phyloP scores from a whole-genome alignment of 2,113 vertebrate species.

The Muntiacus muntjak region DNA sequence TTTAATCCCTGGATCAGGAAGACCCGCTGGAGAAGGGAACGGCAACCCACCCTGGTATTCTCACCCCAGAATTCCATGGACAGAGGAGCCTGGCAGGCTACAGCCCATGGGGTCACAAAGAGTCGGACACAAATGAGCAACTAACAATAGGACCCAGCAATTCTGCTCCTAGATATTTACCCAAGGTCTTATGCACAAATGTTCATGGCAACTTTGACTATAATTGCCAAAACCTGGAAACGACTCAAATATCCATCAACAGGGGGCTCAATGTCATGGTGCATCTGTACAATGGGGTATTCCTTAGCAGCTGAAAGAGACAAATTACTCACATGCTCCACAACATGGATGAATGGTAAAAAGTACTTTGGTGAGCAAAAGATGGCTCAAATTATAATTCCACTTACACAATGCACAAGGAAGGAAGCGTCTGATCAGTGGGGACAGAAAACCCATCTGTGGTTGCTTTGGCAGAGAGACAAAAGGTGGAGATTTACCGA shows the following conservation, averaged over 20 bases:
- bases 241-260: rapidly evolving
- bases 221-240: not conserved
- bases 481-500: rapidly evolving
- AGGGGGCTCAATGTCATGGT: rapidly evolving
- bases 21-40: not conserved
- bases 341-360: rapidly evolving
- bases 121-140: not conserved
- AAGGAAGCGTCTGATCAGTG: rapidly evolving
- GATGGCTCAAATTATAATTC: not conserved
- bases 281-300: no score
- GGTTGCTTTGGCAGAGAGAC: not conserved
- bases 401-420: not conserved
- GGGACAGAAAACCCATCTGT: not conserved
- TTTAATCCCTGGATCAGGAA: not conserved
- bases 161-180: not conserved
- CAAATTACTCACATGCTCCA: rapidly evolving
- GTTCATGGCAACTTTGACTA: not conserved
- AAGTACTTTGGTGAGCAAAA: not conserved
- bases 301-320: not conserved
- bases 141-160: not conserved
- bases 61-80: not conserved
- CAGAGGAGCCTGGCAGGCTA: not conserved
- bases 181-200: not conserved
- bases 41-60: not conserved
- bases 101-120: not conserved